Conservation (phyloP, 2,113 vertebrate genomes). For the Sciurus niger region DNA sequence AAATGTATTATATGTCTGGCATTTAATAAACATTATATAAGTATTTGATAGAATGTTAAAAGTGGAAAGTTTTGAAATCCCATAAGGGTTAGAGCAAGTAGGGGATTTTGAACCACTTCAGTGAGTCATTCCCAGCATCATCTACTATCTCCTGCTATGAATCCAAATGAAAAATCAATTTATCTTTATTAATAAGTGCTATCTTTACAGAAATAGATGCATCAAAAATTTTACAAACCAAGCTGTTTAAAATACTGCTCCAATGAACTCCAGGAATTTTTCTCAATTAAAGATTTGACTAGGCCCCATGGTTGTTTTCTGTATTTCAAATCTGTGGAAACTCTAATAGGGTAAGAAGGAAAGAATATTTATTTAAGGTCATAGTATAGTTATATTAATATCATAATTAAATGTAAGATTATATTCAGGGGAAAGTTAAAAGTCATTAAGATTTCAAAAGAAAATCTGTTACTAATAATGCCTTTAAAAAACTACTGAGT, state of each 20-base stretch:
- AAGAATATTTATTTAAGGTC: slow-evolving; percentile 54
- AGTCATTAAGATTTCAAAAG: slow-evolving; percentile 49
- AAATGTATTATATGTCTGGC: background rate
- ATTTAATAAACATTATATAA: background rate
- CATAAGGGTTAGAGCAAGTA: background rate
- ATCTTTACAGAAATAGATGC: slow-evolving; percentile 58
- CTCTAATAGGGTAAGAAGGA: slow-evolving; percentile 86
- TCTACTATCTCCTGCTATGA: background rate
- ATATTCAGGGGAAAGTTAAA: slow-evolving; percentile 10
- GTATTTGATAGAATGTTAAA: background rate
- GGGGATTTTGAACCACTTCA: background rate
- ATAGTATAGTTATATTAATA: slow-evolving; percentile 51
- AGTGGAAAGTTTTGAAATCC: slow-evolving; percentile 21
- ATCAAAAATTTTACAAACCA: slow-evolving; percentile 89
- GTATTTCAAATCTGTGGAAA: slow-evolving; percentile 96
- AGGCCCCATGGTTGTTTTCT: slow-evolving; percentile 97
- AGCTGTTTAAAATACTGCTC: slow-evolving; percentile 95
- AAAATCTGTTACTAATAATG: slow-evolving; percentile 53
- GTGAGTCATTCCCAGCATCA: background rate
- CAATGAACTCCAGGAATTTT: slow-evolving; percentile 97
- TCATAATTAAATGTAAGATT: slow-evolving; percentile 27
- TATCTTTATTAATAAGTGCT: slow-evolving; percentile 10
- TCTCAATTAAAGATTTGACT: slow-evolving; percentile 96
- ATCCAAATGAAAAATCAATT: background rate
- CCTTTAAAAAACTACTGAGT: slow-evolving; percentile 54